phyloP scores from a whole-genome alignment of 2,797 vertebrate species.

The Diplodus puntazzo region DNA sequence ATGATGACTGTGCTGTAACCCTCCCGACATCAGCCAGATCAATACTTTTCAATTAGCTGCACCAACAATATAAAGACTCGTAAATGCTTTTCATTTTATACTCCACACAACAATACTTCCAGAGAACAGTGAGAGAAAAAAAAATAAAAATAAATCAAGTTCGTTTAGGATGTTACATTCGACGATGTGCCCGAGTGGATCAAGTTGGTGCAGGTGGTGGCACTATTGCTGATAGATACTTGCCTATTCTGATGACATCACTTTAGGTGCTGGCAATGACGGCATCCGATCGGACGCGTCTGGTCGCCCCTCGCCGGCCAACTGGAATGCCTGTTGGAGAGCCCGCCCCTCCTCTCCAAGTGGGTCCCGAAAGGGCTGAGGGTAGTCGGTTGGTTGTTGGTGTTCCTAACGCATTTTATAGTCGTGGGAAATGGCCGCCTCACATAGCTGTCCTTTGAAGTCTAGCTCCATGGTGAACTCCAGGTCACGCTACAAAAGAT shows the following conservation, averaged over 20 bases:
- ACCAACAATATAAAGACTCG: conserved; percentile 45
- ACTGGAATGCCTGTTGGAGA: conserved; percentile 48
- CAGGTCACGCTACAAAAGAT: conserved; percentile 91
- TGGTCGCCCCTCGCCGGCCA: conserved; percentile 28
- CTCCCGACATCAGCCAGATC: conserved; percentile 48
- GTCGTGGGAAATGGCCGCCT: conserved; percentile 96
- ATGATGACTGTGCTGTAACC: conserved; percentile 33
- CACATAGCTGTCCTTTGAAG: conserved; percentile 99
- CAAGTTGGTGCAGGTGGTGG: conserved; percentile 65
- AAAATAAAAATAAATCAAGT: conserved; percentile 54
- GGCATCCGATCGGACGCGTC: conserved; percentile 56
- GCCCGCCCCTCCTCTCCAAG: conserved; percentile 19
- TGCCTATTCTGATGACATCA: conserved; percentile 71
- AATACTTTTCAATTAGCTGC: conserved; percentile 42
- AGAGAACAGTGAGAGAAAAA: conserved; percentile 20
- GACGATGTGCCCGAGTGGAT: conserved; percentile 60
- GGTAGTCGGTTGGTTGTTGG: conserved; percentile 28
- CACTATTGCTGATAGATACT: conserved; percentile 79
- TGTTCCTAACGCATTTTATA: conserved; percentile 95
- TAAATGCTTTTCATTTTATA: conserved; percentile 17
- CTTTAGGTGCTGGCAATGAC: conserved; percentile 52
- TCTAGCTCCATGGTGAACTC: conserved; percentile 98
- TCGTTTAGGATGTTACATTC: conserved; percentile 78
- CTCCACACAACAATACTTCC: conserved; percentile 31
- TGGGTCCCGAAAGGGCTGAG: conserved; percentile 50